Evolutionary conservation across 2,888 invertebrate genomes (phyloP).

Genomic region (Platypus cylindrus): DNA sequence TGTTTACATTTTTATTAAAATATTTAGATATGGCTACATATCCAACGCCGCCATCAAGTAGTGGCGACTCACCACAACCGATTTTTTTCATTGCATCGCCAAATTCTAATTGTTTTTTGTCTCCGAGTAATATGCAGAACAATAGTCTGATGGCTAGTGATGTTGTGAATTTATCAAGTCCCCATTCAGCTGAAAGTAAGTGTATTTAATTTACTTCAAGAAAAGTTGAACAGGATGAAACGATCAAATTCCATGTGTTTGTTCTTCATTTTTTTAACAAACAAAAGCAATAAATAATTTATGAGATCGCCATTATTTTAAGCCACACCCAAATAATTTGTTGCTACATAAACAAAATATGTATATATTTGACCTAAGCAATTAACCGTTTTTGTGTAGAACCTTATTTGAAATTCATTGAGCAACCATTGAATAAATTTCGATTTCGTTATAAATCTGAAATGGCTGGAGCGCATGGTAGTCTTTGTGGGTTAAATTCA

Average conservation of each 20-base stretch:
- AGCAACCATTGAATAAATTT: conserved; percentile 69
- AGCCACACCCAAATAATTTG: too few species aligned
- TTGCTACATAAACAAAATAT: too few species aligned
- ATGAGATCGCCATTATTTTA: too few species aligned
- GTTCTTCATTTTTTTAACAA: too few species aligned
- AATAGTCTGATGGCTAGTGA: conserved; percentile 7
- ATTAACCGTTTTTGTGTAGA: conserved; percentile 17
- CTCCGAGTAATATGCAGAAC: conserved; percentile 10
- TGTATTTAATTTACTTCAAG: too few species aligned
- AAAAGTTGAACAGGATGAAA: too few species aligned
- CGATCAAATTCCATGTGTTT: too few species aligned
- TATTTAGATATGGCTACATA: conserved; percentile 23
- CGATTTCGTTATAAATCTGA: conserved; percentile 76
- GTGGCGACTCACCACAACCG: conserved; percentile 27
- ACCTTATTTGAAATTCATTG: conserved; percentile 48
- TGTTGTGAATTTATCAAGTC: conserved; percentile 3
- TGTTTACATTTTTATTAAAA: conserved; percentile 2
- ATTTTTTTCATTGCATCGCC: conserved; percentile 21
- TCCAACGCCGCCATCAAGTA: conserved; percentile 30
- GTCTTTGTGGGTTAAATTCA: conserved; percentile 52
- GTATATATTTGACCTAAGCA: too few species aligned
- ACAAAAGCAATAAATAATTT: too few species aligned
- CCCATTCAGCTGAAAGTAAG: conserved; percentile 5
- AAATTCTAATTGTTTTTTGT: conserved; percentile 18
- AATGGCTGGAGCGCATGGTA: conserved; percentile 79